Conservation (phyloP, 2,113 vertebrate genomes). For the Tychaedon coryphoeus region DNA sequence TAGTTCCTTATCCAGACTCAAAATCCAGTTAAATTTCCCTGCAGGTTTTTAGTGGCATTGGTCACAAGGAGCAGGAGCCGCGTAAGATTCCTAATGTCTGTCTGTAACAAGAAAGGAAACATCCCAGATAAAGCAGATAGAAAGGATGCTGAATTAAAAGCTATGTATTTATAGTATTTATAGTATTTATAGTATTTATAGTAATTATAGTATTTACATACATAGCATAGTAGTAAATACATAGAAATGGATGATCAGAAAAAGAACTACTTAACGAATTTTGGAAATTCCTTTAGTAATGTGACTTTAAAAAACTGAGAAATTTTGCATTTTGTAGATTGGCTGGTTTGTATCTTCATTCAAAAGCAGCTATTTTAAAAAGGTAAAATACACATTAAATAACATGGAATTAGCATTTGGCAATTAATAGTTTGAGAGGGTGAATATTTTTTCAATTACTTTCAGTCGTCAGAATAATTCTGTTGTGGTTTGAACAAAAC, state of each 20-base stretch:
- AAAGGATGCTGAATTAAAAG: background rate
- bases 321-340: background rate
- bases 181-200: background rate
- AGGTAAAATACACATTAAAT: background rate
- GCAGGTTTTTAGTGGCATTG: background rate
- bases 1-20: background rate
- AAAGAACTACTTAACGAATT: background rate
- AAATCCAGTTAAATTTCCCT: background rate
- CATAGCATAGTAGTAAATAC: background rate
- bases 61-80: background rate
- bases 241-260: background rate
- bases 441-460: background rate
- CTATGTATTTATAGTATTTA: background rate
- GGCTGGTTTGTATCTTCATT: background rate
- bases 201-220: background rate
- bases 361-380: background rate
- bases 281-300: background rate
- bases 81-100: background rate
- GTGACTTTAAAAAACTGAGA: background rate
- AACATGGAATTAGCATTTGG: background rate
- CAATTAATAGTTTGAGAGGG: background rate
- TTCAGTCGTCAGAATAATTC: background rate
- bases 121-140: background rate
- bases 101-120: background rate
- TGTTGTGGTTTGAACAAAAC: background rate